A percentile compares a stretch with the other conserved stretches of the same genome.
phyloP scores from a whole-genome alignment of 2,113 vertebrate species.

The Gnathonemus echidnorhynchus region DNA sequence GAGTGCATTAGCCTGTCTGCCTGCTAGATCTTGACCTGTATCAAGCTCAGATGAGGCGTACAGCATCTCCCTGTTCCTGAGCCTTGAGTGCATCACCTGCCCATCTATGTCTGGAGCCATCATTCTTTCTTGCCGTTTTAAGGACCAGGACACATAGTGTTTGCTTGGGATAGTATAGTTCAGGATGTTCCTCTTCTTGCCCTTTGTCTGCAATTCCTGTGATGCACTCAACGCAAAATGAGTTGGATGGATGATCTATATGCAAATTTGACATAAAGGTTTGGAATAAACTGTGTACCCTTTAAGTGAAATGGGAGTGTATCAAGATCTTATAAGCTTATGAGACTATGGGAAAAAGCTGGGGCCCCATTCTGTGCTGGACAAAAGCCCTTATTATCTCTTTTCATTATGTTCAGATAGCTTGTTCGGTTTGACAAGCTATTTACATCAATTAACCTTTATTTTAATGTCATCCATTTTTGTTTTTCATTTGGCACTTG shows the following conservation, averaged over 20 bases:
- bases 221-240: not conserved
- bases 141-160: not conserved
- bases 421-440: slow-evolving; percentile 27
- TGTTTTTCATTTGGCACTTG: not conserved
- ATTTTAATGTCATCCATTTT: slow-evolving; percentile 27
- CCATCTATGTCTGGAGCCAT: not conserved
- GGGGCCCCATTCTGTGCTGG: not conserved
- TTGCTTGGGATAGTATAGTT: not conserved
- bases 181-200: not conserved
- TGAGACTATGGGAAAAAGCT: not conserved
- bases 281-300: slow-evolving; percentile 20
- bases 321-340: slow-evolving; percentile 5
- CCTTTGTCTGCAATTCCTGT: not conserved
- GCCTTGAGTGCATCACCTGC: not conserved
- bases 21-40: not conserved
- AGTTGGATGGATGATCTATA: slow-evolving; percentile 8
- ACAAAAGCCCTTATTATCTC: slow-evolving; percentile 26
- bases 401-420: slow-evolving; percentile 18
- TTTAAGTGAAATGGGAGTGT: slow-evolving; percentile 12
- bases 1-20: not conserved
- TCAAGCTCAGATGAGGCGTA: not conserved
- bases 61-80: not conserved
- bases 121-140: not conserved
- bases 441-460: slow-evolving; percentile 37
- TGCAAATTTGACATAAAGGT: slow-evolving; percentile 23